Evolutionary conservation across 2,888 invertebrate species (phyloP).

Genomic region (Protodeltote pygarga): DNA sequence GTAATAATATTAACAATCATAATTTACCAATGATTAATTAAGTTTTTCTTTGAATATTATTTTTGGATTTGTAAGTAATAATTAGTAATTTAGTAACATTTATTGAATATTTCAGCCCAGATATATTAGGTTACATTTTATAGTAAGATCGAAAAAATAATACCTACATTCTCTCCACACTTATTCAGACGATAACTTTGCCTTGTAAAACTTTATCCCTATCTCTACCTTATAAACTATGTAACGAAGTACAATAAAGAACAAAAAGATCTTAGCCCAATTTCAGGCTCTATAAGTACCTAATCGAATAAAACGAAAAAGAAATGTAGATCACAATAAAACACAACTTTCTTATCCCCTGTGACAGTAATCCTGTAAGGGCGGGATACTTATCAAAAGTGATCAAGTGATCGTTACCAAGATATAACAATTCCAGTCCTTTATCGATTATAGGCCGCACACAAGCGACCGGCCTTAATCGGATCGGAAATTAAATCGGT

Average conservation of each 20-base stretch:
- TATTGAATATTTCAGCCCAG: too few species aligned
- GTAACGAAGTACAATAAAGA: neutral
- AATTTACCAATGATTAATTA: too few species aligned
- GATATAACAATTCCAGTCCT: constrained; percentile 17
- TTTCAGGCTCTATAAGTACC: constrained; percentile 14
- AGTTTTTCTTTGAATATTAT: too few species aligned
- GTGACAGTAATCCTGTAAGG: constrained; percentile 37
- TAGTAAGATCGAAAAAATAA: too few species aligned
- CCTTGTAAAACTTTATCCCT: too few species aligned
- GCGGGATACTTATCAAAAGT: constrained; percentile 41
- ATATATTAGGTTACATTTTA: too few species aligned
- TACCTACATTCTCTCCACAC: too few species aligned
- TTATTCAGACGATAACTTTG: too few species aligned
- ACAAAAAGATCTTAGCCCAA: constrained; percentile 9
- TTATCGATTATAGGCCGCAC: constrained; percentile 11
- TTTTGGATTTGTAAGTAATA: too few species aligned
- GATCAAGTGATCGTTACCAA: constrained; percentile 34
- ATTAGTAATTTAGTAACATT: too few species aligned
- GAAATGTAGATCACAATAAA: constrained; percentile 40
- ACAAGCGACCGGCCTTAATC: constrained; percentile 9
- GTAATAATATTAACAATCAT: too few species aligned
- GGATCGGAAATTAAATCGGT: neutral
- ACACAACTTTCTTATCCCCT: constrained; percentile 33
- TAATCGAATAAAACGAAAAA: constrained; percentile 33
- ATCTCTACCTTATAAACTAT: too few species aligned